Conservation (phyloP, 2,797 vertebrate species). For the Sarcoramphus papa region DNA sequence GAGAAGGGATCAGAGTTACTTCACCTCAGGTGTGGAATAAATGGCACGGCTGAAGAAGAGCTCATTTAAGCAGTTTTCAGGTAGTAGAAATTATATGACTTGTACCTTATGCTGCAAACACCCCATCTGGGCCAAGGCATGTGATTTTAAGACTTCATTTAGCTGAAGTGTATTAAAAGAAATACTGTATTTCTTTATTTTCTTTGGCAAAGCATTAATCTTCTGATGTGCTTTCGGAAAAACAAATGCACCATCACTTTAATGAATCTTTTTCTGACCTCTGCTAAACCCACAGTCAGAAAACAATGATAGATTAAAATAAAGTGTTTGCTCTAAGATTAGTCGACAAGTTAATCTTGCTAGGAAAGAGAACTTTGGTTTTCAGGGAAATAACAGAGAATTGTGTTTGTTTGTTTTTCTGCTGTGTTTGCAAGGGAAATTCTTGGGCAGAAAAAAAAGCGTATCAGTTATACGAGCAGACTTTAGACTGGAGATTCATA, state of each 20-base stretch:
- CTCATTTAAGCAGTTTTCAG: slow-evolving; percentile 22
- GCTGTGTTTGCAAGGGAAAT: neutral
- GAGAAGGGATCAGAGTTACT: slow-evolving; percentile 21
- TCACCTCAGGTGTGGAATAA: slow-evolving; percentile 46
- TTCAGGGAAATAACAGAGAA: slow-evolving; percentile 16
- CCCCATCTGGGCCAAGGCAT: neutral
- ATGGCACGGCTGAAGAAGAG: neutral
- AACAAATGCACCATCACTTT: slow-evolving; percentile 21
- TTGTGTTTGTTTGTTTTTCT: slow-evolving; percentile 20
- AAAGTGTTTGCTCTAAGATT: slow-evolving; percentile 32
- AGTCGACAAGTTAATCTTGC: slow-evolving; percentile 15
- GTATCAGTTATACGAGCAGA: neutral
- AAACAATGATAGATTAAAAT: slow-evolving; percentile 54
- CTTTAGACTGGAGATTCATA: neutral
- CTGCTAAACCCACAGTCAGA: slow-evolving; percentile 20
- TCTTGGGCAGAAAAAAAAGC: neutral
- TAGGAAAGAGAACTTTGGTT: slow-evolving; percentile 13
- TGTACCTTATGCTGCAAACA: neutral
- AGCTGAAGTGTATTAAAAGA: slow-evolving; percentile 3
- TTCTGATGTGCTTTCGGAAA: neutral
- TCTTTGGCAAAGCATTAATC: slow-evolving; percentile 16
- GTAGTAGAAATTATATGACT: neutral
- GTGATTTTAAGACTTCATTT: slow-evolving; percentile 30
- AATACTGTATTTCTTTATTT: slow-evolving; percentile 15
- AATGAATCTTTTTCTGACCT: slow-evolving; percentile 35